Evolutionary conservation across 2,888 invertebrate genomes (phyloP), one percentile per base, ranked within the genome.

Genomic region (Apamea monoglypha): DNA sequence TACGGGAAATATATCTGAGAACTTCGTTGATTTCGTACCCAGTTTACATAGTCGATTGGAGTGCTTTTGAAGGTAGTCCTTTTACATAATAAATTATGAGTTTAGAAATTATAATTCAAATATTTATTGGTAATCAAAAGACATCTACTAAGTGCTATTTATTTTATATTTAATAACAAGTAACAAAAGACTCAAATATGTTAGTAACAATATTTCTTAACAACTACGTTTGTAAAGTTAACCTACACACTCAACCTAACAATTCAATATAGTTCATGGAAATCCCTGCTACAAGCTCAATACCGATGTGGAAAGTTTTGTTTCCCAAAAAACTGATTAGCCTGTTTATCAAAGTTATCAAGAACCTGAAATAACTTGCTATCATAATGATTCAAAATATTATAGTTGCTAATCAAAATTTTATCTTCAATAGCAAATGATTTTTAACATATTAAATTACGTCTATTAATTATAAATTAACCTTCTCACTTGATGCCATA

Each of bases 41-140:
- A 32, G 74, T 83, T 88, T 88, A 79, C 79, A 77, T 71, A 61
- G 75, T 47, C 10, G 16, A 86, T 80, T 86, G 16, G 32, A 74
- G 47, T 76, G 74, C 18, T 53, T 82, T 63, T 64, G 36, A 14
- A 18, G 32, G 2, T 36, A 4, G 12, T 16, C 12, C 29, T n/a
- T 80, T 73, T 56, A 67, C 3, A 56, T 47, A n/a, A 21, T 74
- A 44, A 18, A 21, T 61, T 21, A 44, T 18, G 16, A 29, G 69
- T 44, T 32, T 25, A 36, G 6, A 80, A 44, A 53, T 14, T 10
- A 44, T 0, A 32, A 25, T 14, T 1, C 12, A 68, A 12, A 12
- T 21, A 44, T 29, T 21, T 29, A 47, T 16, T 40, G 8, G 14
- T 40, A 40, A 25, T 36, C 14, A 14, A 1, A 36, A 36, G 25